Conservation (phyloP, 37 sponge, comb jelly and placozoan genomes). For the Spongilla lacustris region DNA sequence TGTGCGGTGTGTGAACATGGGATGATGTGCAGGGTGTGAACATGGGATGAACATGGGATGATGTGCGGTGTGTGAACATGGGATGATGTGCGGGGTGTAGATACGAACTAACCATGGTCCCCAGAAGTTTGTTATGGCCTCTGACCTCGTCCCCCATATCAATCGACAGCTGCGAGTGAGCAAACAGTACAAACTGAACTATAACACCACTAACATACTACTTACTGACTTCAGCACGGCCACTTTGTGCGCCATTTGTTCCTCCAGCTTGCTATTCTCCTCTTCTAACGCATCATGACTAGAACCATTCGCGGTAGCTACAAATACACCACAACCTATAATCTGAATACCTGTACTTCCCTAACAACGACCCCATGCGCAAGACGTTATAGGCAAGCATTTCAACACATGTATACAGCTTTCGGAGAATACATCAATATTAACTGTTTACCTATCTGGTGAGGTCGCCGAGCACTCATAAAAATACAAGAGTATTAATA, state of each 20-base stretch:
- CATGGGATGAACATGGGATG: too few species aligned
- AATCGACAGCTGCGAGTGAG: constrained; percentile 63
- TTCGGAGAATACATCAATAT: too few species aligned
- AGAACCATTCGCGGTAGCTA: not conserved
- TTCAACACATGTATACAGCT: not conserved
- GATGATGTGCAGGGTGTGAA: too few species aligned
- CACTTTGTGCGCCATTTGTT: constrained; percentile 73
- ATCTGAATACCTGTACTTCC: too few species aligned
- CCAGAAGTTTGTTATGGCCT: constrained; percentile 61
- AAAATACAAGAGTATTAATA: not conserved
- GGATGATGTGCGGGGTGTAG: not conserved
- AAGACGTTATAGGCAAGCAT: too few species aligned
- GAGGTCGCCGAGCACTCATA: not conserved
- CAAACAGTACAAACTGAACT: not conserved
- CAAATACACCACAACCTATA: too few species aligned
- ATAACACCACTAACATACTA: too few species aligned
- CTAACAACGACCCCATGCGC: too few species aligned
- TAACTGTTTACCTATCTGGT: not conserved
- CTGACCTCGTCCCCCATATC: constrained; percentile 89
- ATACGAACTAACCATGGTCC: constrained; percentile 49
- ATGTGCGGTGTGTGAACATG: not conserved
- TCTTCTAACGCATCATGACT: constrained; percentile 75
- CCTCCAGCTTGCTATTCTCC: constrained; percentile 76
- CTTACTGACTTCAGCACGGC: constrained; percentile 77
- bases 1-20: not conserved